Base-by-base conservation (phyloP, 2,888 invertebrate species). In the Itoplectis maculator region DNA sequence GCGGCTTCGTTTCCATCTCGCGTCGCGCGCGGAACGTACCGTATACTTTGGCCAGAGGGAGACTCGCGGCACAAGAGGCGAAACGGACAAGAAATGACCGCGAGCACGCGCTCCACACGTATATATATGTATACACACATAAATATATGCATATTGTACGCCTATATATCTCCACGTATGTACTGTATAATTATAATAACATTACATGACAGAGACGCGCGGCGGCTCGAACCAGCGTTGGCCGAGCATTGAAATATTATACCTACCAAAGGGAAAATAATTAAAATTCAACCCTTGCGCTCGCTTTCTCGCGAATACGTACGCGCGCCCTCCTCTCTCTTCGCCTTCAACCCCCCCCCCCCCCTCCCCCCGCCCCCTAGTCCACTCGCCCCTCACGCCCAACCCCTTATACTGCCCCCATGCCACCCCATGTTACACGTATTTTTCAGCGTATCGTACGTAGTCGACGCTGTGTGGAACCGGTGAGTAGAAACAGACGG, bases 251-350 rank as follows among this genome's bases (percentile, higher is more conserved):
- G 92, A 92, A 92, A 92, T 92, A 92, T 92, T 92, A 92, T 91
- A 92, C 91, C 91, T 91, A 90, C 91, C 92, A 92, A 92, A 92
- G 92, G 91, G 92, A 92, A 92, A 92, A 92, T 92, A 92, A 92
- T 92, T 92, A 92, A 92, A 92, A 92, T 92, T 92, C 92, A 92
- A 91, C 91, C 92, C 92, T 91, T 92, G 91, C 91, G 89, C 89
- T 88, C 87, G 90, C 89, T 83, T 84, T 73, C 78, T 79, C 80
- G 69, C 78, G n/a, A n/a, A 79, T 74, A 84, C 66, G 73, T 73
- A 68, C 76, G 63, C 76, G 68, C 77, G 59, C 69, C 68, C 56
- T 59, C 72, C 77, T 51, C 51, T 51, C 35, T 29, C 63, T 61
- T 70, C 69, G n/a, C 20, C 72, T 15, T 15, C 18, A 8, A 7